Conservation (phyloP, 2,888 invertebrate species). For the Eubasilissa splendida region DNA sequence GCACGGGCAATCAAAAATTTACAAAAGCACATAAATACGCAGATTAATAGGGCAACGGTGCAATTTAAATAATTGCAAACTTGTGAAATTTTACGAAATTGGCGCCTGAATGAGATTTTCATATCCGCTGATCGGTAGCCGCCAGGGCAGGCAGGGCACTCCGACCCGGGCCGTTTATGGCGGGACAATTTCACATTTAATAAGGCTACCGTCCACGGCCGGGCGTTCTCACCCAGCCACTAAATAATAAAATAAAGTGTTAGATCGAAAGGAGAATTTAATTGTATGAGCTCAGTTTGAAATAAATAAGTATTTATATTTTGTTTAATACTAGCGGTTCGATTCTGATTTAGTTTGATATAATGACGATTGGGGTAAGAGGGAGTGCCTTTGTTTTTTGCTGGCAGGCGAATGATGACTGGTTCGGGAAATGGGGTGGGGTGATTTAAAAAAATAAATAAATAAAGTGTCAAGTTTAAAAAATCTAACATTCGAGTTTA, state of each 20-base stretch:
- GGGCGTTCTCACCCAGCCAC: not conserved
- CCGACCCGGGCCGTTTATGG: not conserved
- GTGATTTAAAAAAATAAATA: too few relatives aligned
- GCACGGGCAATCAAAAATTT: conserved; percentile 10
- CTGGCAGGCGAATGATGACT: too few relatives aligned
- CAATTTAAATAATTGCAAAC: conserved; percentile 37
- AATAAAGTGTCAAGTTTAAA: too few relatives aligned
- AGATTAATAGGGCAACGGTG: conserved; percentile 22
- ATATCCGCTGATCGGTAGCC: conserved; percentile 11
- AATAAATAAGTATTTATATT: too few relatives aligned
- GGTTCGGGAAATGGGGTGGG: too few relatives aligned
- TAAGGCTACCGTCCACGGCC: conserved; percentile 30
- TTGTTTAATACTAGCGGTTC: too few relatives aligned
- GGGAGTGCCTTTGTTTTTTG: too few relatives aligned
- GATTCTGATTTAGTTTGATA: too few relatives aligned
- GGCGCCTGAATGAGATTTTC: conserved; percentile 30
- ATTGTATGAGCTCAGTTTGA: too few relatives aligned
- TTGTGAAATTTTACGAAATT: conserved; percentile 41
- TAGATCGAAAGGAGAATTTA: too few relatives aligned
- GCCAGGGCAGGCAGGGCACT: not conserved
- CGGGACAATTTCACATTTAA: conserved; percentile 28
- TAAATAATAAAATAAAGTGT: not conserved
- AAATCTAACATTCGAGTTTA: too few relatives aligned
- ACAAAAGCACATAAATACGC: conserved; percentile 9
- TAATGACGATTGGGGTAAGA: too few relatives aligned